These are phyloP conservation scores for Heliconius ismenius DNA, from an alignment of 2,888 invertebrate genomes.

Conservation along the genomic window DNA sequence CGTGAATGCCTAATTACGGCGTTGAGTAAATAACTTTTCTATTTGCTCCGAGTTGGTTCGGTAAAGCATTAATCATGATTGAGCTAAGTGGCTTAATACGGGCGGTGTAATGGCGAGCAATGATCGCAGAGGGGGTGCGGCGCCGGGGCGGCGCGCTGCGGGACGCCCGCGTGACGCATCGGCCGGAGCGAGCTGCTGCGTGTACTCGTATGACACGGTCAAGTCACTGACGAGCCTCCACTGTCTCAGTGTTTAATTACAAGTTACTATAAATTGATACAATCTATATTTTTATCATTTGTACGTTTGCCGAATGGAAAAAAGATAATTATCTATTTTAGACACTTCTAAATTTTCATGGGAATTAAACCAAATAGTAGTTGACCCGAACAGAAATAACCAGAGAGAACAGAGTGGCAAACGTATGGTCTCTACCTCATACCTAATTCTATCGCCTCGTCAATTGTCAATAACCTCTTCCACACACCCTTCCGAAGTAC, in stretches of 20 bases:
- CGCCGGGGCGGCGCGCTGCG: conserved; percentile 69
- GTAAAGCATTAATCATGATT: conserved; percentile 82
- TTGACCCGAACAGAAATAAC: too few species aligned
- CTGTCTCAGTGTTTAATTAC: background rate
- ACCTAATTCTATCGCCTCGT: too few species aligned
- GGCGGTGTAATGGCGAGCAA: conserved; percentile 79
- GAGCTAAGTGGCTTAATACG: conserved; percentile 83
- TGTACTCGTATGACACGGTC: conserved; percentile 8
- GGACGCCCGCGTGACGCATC: conserved; percentile 63
- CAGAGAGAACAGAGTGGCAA: too few species aligned
- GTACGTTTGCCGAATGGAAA: too few species aligned
- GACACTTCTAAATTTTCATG: too few species aligned
- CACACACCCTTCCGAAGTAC: too few species aligned
- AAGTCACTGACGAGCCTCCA: conserved; percentile 27
- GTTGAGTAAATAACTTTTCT: conserved; percentile 80
- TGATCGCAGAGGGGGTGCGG: conserved; percentile 78
- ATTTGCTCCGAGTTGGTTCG: conserved; percentile 77
- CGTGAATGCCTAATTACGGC: conserved; percentile 81
- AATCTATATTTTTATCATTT: too few species aligned
- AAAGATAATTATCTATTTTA: too few species aligned
- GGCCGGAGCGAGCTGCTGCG: conserved; percentile 41
- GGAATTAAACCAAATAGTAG: too few species aligned
- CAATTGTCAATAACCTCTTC: too few species aligned
- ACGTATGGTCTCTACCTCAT: too few species aligned
- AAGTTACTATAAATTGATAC: background rate